Percentiles rank a stretch among this genome's conserved stretches.
Evolutionary conservation across 2,113 vertebrate species (phyloP).

Genomic region (Planiliza haematocheilus): DNA sequence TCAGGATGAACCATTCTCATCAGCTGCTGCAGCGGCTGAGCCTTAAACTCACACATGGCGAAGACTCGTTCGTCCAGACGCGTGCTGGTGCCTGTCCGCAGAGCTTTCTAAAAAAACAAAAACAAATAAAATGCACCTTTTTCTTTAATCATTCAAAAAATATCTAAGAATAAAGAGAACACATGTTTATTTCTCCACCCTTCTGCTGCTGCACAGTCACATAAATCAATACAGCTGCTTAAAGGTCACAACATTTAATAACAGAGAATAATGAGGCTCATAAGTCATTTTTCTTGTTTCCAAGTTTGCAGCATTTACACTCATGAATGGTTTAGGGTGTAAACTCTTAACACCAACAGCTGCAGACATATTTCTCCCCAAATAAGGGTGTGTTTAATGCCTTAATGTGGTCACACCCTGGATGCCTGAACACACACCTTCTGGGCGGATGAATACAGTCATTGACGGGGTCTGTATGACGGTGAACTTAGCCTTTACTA

Average conservation of each 20-base stretch:
- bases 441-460: slow-evolving; percentile 24
- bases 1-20: slow-evolving; percentile 95
- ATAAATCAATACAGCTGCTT: too few species aligned
- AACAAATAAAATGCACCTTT: neutral
- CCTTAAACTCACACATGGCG: slow-evolving; percentile 98
- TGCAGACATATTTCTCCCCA: neutral
- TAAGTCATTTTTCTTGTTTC: neutral
- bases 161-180: too few species aligned
- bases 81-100: slow-evolving; percentile 92
- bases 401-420: slow-evolving; percentile 40
- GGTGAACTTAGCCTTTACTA: slow-evolving; percentile 3
- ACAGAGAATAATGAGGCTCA: too few species aligned
- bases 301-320: too few species aligned
- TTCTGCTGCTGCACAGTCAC: too few species aligned
- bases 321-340: neutral
- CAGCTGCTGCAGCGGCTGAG: slow-evolving; percentile 91
- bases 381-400: slow-evolving; percentile 1
- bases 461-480: neutral
- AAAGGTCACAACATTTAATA: too few species aligned
- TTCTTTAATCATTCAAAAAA: neutral
- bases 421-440: slow-evolving; percentile 27
- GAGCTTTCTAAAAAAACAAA: slow-evolving; percentile 87
- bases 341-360: neutral
- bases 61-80: slow-evolving; percentile 95
- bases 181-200: too few species aligned